Base-by-base conservation (phyloP, 2,888 invertebrate species). In the Andrena marginata region DNA sequence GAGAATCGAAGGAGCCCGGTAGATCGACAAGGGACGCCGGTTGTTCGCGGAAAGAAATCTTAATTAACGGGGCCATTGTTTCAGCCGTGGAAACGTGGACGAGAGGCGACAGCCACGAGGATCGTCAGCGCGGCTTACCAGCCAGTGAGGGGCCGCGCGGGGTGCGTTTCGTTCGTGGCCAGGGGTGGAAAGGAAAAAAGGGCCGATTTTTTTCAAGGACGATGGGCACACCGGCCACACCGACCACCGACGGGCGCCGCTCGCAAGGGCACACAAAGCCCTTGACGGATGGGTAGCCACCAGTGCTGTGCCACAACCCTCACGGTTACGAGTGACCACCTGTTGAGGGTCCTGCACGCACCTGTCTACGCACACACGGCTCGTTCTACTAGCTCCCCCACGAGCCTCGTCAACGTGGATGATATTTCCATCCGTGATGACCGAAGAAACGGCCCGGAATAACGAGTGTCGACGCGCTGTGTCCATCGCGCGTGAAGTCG, bases 61-160 rank as follows among this genome's bases (percentile, higher is more conserved):
- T 96, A 96, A 96, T 96, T 96, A 96, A 96, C 96, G 96, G 96
- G 95, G 95, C 96, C 95, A 96, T 96, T 96, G 96, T 96, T 96
- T 96, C 95, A 95, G 95, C 89, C 87, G 90, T 94, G 95, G 87
- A 88, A 89, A 88, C 89, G 56, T 90, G 88, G 87, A 86, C 86
- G 87, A 87, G 89, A 88, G 80, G 48, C 76, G 56, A 74, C 83
- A 85, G 80, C 81, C 85, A 73, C 68, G 85, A 86, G 82, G 70
- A 79, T 84, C 80, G 76, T 84, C 82, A 77, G 67, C 71, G 67
- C 72, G 86, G 87, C 83, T 87, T 82, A 84, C 85, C 75, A 78
- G 70, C 69, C 42, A 35, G 65, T 13, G 10, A 29, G 31, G 26
- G 51, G 49, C 68, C 69, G 78, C 54, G 20, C n/a, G 29, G 63